Percentiles rank a stretch among this genome's conserved stretches.
phyloP scores from a whole-genome alignment of 2,888 invertebrate genomes.

The Luffia ferchaultella region DNA sequence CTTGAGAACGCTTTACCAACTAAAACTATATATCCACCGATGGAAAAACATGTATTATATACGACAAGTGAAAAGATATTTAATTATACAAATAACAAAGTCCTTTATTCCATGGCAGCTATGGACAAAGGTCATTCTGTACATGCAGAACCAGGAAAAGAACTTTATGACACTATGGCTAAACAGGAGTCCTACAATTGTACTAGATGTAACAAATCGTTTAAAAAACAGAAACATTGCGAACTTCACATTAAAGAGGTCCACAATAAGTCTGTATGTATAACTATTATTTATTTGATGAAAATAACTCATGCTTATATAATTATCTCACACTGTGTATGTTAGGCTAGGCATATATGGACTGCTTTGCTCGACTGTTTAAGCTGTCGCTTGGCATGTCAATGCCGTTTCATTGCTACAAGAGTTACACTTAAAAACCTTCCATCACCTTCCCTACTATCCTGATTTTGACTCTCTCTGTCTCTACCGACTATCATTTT shows the following conservation, averaged over 20 bases:
- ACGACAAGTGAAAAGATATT: constrained; percentile 41
- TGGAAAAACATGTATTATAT: constrained; percentile 50
- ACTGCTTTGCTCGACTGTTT: no score
- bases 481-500: no score
- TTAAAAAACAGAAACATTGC: constrained; percentile 69
- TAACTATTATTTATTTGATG: no score
- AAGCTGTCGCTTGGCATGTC: no score
- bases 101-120: constrained; percentile 43
- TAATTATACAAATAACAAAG: constrained; percentile 34
- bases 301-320: no score
- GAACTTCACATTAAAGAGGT: constrained; percentile 69
- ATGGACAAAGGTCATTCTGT: constrained; percentile 35
- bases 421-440: no score
- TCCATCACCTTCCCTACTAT: no score
- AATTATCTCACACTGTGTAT: no score
- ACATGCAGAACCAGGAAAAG: constrained; percentile 26
- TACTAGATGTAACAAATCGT: constrained; percentile 60
- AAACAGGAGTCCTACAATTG: constrained; percentile 43
- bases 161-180: constrained; percentile 37
- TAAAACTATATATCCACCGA: constrained; percentile 47
- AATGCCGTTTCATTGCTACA: no score
- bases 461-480: no score
- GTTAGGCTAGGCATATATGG: no score
- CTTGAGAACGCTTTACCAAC: constrained; percentile 44
- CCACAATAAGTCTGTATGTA: constrained; percentile 34